Conservation (phyloP, 1,140 invertebrate genomes). For the Anagrus nilaparvatae region DNA sequence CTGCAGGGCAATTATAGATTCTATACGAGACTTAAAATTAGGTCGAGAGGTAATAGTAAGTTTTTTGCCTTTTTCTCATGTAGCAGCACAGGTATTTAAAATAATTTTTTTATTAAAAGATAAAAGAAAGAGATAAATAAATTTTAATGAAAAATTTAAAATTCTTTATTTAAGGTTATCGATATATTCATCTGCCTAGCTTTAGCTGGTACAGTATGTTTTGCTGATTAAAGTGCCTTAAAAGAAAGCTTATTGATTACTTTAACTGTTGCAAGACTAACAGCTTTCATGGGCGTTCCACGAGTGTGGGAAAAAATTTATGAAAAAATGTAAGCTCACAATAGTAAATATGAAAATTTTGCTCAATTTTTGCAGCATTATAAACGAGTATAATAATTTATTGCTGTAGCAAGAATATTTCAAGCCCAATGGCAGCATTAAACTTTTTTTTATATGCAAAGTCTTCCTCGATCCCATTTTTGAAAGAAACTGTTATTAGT, state of each 20-base stretch:
- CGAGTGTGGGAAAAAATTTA: constrained; percentile 90
- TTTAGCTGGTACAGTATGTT: constrained; percentile 57
- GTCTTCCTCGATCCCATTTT: no score
- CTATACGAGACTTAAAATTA: constrained; percentile 32
- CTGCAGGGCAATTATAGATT: constrained; percentile 40
- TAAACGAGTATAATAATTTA: no score
- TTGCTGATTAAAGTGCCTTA: constrained; percentile 74
- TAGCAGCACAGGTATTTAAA: constrained; percentile 68
- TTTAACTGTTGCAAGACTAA: constrained; percentile 65
- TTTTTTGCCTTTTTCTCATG: constrained; percentile 80
- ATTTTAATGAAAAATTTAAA: constrained; percentile 2
- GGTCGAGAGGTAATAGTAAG: constrained; percentile 57
- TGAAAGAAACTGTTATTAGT: no score
- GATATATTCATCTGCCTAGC: constrained; percentile 63
- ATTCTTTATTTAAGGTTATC: constrained; percentile 46
- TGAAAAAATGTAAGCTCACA: constrained; percentile 74
- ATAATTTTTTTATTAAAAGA: neutral
- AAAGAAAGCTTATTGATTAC: constrained; percentile 73
- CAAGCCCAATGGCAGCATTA: no score
- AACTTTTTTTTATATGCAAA: no score
- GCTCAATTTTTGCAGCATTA: no score
- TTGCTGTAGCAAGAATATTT: no score
- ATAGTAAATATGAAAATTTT: no score
- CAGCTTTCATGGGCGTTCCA: constrained; percentile 76
- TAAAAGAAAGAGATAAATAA: neutral